These are phyloP conservation scores for Polymixis lichenea DNA, from an alignment of 2,888 invertebrate species.

Conservation along the genomic window DNA sequence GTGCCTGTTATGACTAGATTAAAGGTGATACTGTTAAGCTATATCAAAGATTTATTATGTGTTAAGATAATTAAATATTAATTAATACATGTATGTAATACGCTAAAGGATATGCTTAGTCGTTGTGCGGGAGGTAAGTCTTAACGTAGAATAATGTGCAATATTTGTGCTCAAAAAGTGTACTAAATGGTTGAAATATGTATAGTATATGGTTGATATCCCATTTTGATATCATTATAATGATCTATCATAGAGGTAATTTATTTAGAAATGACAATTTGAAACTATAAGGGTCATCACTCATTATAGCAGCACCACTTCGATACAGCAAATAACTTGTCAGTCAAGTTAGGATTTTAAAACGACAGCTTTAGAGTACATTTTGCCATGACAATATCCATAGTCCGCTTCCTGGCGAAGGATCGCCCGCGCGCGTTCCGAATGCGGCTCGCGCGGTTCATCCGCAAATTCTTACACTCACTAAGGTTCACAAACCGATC, in stretches of 20 bases:
- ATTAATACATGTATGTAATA: constrained; percentile 33
- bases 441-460: too few relatives aligned
- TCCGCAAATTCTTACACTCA: too few relatives aligned
- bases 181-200: constrained; percentile 2
- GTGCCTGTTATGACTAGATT: constrained; percentile 61
- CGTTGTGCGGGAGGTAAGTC: constrained; percentile 21
- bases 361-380: too few relatives aligned
- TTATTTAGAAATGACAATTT: background rate
- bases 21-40: constrained; percentile 46
- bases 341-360: too few relatives aligned
- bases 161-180: constrained; percentile 61
- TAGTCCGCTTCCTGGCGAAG: too few relatives aligned
- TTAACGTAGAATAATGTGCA: constrained; percentile 30
- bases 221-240: background rate
- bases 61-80: constrained; percentile 38
- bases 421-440: too few relatives aligned
- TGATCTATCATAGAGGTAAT: background rate
- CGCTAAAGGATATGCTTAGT: constrained; percentile 43
- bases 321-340: too few relatives aligned
- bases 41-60: constrained; percentile 56
- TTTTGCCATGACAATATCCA: too few relatives aligned
- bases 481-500: too few relatives aligned
- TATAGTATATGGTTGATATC: background rate
- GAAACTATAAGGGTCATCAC: background rate
- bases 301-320: too few relatives aligned